These are phyloP conservation scores for Prietella phreatophila DNA, from an alignment of 2,113 vertebrate genomes.

Conservation along the genomic window DNA sequence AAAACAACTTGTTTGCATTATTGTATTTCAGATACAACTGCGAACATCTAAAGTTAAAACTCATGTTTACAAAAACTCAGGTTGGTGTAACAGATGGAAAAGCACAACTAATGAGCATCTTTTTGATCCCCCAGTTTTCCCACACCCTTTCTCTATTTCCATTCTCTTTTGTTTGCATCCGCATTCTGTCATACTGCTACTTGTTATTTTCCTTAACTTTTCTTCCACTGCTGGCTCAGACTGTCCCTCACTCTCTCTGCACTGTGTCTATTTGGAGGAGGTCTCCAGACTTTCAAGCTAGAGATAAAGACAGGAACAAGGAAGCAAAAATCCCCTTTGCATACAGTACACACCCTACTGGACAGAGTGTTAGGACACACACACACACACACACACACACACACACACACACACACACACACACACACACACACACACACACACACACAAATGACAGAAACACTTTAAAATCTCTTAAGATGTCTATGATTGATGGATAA, in stretches of 20 bases:
- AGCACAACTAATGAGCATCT: neutral
- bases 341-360: too few relatives aligned
- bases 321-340: too few relatives aligned
- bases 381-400: neutral
- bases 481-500: neutral
- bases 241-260: constrained; percentile 15
- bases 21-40: neutral
- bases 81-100: neutral
- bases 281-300: neutral
- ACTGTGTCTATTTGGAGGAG: constrained; percentile 27
- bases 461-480: neutral
- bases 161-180: constrained; percentile 59
- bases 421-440: neutral
- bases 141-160: neutral
- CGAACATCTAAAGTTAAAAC: neutral
- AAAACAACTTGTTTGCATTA: neutral
- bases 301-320: too few relatives aligned
- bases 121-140: neutral
- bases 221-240: neutral
- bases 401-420: neutral
- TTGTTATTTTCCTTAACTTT: constrained; percentile 52
- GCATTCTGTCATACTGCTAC: constrained; percentile 66
- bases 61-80: neutral
- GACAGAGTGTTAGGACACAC: too few relatives aligned
- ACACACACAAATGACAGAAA: neutral